Base-by-base conservation (phyloP, 2,888 invertebrate genomes). In the Tenthredo livida region DNA sequence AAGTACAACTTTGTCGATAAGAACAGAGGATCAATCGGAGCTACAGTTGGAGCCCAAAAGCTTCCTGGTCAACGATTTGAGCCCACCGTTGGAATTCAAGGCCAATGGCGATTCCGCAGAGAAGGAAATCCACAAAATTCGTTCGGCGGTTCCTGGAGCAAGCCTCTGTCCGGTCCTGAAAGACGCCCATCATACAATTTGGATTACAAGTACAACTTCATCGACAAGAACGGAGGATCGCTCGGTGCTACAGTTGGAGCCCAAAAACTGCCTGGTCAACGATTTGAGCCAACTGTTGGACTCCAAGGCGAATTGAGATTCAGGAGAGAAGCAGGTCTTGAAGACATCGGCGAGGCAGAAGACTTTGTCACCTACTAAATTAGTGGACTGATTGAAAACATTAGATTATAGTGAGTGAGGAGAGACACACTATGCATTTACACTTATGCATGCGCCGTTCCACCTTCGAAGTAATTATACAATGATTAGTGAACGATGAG, bases 81-180 rank as follows among this genome's bases (percentile, higher is more conserved):
- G 50, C 88, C 88, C 0, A 78, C 85, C 0, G 73, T 88, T 37
- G 89, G 89, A 73, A 43, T 89, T 15, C 87, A 88, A 50, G 88
- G 88, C 21, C 54, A 15, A 0, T 88, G 86, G 87, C 75, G 85
- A 54, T 87, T 84, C 61, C 54, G 58, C 1, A 54, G 78, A n/a
- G 78, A 80, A 37, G 78, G 61, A 6, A 40, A 80, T 25, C 72
- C 72, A 10, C 37, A 72, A 37, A 72, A 72, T 40, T 72, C 72
- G 4, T 72, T 72, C 40, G 21, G 25, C 25, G 25, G 7, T 9
- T 65, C 65, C 65, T 88, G 37, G 1, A 7, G 72, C 29, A 87
- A 90, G 83, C 88, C 89, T 0, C 0, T 88, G 29, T 61, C 82
- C 58, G 89, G 89, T 7, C 88, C 86, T 0, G 89, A 88, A 15